These are phyloP conservation scores for Empidonax traillii DNA, from an alignment of 2,113 vertebrate genomes.

Conservation along the genomic window DNA sequence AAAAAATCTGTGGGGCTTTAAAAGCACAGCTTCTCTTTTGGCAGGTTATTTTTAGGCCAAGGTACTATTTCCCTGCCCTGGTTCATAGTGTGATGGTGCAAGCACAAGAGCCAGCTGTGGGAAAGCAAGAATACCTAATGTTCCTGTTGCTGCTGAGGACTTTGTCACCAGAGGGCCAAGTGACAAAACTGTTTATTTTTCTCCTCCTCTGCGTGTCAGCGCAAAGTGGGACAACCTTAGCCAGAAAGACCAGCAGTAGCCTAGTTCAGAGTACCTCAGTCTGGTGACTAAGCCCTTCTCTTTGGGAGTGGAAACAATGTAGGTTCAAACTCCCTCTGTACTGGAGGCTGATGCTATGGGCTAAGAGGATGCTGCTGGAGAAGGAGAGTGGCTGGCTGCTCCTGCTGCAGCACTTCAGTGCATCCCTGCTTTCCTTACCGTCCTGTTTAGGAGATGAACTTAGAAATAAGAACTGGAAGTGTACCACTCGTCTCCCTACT, in stretches of 20 bases:
- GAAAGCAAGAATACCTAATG: not conserved
- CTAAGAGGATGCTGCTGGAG: not conserved
- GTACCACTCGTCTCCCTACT: not conserved
- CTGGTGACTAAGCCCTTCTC: not conserved
- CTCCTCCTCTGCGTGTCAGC: not conserved
- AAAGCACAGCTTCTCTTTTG: not conserved
- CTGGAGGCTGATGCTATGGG: not conserved
- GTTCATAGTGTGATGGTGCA: not conserved
- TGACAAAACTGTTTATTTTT: not conserved
- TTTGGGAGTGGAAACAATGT: not conserved
- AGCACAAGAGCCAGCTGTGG: not conserved
- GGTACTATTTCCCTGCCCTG: not conserved
- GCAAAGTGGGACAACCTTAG: not conserved
- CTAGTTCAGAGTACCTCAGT: not conserved
- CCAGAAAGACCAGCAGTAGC: not conserved
- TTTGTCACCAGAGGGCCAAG: not conserved
- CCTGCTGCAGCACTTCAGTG: not conserved
- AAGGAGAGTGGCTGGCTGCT: not conserved
- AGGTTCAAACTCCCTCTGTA: not conserved
- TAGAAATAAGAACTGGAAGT: not conserved
- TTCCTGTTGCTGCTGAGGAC: not conserved
- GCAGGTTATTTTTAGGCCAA: not conserved
- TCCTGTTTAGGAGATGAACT: fast-evolving
- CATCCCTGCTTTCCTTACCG: not conserved
- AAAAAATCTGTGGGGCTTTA: not conserved